These are phyloP conservation scores for Trichacis sp. DNA, from an alignment of 2,888 invertebrate genomes.

Conservation along the genomic window DNA sequence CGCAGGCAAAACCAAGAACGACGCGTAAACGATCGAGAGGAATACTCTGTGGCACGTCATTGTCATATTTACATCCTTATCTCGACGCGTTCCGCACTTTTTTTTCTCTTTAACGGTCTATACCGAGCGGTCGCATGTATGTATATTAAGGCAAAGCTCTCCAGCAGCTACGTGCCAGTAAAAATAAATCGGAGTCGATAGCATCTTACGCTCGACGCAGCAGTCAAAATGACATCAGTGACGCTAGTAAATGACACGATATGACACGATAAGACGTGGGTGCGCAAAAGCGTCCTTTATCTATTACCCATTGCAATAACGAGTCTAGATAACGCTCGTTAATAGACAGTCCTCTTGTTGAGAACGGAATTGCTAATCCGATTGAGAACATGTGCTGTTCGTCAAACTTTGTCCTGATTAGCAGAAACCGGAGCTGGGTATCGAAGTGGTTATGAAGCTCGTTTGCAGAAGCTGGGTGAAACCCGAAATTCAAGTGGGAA, in stretches of 20 bases:
- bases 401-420: background rate
- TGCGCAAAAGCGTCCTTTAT: background rate
- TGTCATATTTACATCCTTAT: constrained; percentile 1
- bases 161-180: background rate
- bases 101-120: background rate
- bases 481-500: too few relatives aligned
- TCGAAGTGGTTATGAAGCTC: too few relatives aligned
- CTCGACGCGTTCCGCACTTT: background rate
- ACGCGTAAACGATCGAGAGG: background rate
- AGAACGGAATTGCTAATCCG: background rate
- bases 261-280: background rate
- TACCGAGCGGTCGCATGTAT: background rate
- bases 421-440: background rate
- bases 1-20: background rate
- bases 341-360: background rate
- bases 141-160: background rate
- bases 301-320: background rate
- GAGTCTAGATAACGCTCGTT: background rate
- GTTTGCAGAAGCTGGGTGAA: too few relatives aligned
- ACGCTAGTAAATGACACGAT: constrained; percentile 1
- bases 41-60: background rate
- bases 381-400: background rate
- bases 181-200: constrained; percentile 8
- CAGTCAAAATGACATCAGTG: constrained; percentile 6
- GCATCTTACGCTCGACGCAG: constrained; percentile 6